These are phyloP conservation scores for Drosophila nannoptera DNA, from an alignment of 1,140 invertebrate species.

Conservation along the genomic window DNA sequence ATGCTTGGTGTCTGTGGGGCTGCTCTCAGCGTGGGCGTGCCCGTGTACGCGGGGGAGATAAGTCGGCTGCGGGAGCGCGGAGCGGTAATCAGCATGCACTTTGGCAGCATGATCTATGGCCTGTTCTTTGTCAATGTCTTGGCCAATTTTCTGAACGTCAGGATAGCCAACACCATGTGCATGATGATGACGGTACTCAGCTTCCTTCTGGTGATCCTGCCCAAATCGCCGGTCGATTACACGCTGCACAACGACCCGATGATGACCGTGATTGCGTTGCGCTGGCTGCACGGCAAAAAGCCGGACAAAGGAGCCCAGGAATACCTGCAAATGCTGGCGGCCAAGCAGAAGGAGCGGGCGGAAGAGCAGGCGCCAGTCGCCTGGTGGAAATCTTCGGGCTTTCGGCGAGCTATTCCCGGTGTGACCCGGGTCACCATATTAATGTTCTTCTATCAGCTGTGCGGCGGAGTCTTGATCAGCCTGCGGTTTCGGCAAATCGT, in stretches of 20 bases:
- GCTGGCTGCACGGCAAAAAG: conserved; percentile 83
- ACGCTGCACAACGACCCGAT: conserved; percentile 80
- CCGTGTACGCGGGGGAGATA: conserved; percentile 87
- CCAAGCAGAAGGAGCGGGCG: too few species aligned
- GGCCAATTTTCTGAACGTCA: conserved; percentile 69
- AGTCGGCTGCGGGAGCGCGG: conserved; percentile 84
- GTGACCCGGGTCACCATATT: neutral
- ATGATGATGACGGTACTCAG: conserved; percentile 81
- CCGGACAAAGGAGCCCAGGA: conserved; percentile 64
- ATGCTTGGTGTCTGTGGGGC: conserved; percentile 84
- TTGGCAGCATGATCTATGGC: conserved; percentile 83
- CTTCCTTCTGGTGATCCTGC: conserved; percentile 82
- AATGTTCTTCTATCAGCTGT: neutral
- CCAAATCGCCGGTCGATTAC: conserved; percentile 83
- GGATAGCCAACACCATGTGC: conserved; percentile 81
- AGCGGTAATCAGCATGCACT: conserved; percentile 84
- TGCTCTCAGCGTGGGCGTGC: conserved; percentile 84
- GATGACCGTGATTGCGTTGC: conserved; percentile 83
- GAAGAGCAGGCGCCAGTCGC: too few species aligned
- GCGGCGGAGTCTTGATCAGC: neutral
- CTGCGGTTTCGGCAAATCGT: neutral
- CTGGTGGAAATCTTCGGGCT: too few species aligned
- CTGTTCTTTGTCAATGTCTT: conserved; percentile 82
- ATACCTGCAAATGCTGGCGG: neutral
- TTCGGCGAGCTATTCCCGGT: neutral